Evolutionary conservation across 2,113 vertebrate genomes (phyloP).

Genomic region (Pedionomus torquatus): DNA sequence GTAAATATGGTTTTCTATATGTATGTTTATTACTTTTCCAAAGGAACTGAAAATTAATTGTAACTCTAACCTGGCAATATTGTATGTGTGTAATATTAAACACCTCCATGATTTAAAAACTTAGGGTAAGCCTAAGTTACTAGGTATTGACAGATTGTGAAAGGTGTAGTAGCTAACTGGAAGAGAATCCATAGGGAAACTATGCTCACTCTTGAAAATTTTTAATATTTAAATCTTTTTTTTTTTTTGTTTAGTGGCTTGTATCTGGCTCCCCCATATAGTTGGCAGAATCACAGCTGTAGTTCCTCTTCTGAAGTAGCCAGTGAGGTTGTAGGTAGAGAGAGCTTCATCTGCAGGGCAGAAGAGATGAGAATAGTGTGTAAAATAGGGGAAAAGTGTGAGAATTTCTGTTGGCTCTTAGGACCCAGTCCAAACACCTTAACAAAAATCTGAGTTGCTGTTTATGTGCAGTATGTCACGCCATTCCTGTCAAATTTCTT

Average conservation of each 20-base stretch:
- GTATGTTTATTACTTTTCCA: conserved; percentile 11
- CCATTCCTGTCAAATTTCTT: neutral
- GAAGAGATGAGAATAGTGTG: neutral
- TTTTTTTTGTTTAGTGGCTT: neutral
- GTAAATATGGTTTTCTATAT: conserved; percentile 25
- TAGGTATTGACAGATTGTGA: neutral
- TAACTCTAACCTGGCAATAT: neutral
- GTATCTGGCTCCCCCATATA: neutral
- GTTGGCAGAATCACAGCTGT: neutral
- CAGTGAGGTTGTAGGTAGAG: neutral
- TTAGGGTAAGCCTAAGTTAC: neutral
- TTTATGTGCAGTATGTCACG: neutral
- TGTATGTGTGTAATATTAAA: neutral
- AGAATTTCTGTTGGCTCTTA: neutral
- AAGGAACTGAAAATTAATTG: neutral
- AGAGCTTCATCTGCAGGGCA: neutral
- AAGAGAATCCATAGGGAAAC: neutral
- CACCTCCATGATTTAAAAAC: neutral
- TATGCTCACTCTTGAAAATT: neutral
- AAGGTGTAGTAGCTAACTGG: neutral
- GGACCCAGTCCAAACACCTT: neutral
- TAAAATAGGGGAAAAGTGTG: neutral
- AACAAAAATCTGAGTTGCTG: neutral
- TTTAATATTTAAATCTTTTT: neutral
- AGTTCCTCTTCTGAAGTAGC: neutral